Conservation (phyloP, 2,888 invertebrate genomes). For the Horisme vitalbata region DNA sequence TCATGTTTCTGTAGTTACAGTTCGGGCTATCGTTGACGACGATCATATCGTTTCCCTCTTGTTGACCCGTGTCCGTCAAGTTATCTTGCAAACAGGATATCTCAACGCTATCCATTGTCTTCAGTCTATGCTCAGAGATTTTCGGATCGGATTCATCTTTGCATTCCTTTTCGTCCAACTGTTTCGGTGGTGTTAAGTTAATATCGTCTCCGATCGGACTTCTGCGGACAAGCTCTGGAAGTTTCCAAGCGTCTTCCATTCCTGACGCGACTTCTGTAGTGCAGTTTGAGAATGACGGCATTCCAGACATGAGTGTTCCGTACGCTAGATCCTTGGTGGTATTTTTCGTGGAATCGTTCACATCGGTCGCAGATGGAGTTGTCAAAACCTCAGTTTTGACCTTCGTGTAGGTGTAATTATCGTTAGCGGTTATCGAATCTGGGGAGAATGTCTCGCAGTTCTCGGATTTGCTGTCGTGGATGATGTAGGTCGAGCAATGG, state of each 20-base stretch:
- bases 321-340: slow-evolving; percentile 71
- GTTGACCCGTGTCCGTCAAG: slow-evolving; percentile 40
- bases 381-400: slow-evolving; percentile 55
- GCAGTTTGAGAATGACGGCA: slow-evolving; percentile 70
- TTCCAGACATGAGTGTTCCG: slow-evolving; percentile 63
- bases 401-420: slow-evolving; percentile 71
- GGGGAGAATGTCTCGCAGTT: slow-evolving; percentile 67
- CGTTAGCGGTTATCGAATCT: slow-evolving; percentile 71
- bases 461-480: slow-evolving; percentile 70
- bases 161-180: slow-evolving; percentile 32
- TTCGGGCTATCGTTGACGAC: slow-evolving; percentile 52
- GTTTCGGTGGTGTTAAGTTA: slow-evolving; percentile 50
- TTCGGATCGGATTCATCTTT: slow-evolving; percentile 48
- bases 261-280: slow-evolving; percentile 61
- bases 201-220: slow-evolving; percentile 53
- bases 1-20: slow-evolving; percentile 55
- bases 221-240: slow-evolving; percentile 64
- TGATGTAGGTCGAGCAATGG: slow-evolving; percentile 69
- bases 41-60: slow-evolving; percentile 37
- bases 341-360: slow-evolving; percentile 64
- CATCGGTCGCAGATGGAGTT: slow-evolving; percentile 55
- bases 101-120: slow-evolving; percentile 72
- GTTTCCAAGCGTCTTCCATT: slow-evolving; percentile 61
- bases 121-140: slow-evolving; percentile 47
- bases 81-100: slow-evolving; percentile 61